phyloP scores from a whole-genome alignment of 1,140 invertebrate species.

The Drosophila ercepeae region DNA sequence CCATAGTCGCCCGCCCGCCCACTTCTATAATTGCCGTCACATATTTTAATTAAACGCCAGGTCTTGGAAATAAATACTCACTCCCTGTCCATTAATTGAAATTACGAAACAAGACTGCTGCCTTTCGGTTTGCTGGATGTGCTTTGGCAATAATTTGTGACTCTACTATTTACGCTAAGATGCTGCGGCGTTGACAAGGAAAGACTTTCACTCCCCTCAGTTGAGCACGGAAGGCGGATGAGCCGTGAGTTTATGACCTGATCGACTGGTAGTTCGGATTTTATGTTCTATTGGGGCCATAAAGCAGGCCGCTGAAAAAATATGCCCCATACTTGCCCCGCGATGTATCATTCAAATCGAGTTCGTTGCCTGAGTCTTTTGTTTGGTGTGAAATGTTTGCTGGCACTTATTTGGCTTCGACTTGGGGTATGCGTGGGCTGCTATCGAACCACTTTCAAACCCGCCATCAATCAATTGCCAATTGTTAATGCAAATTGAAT shows the following conservation, averaged over 20 bases:
- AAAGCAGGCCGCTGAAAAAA: conserved; percentile 40
- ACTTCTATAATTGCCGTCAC: conserved; percentile 69
- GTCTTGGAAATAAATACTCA: conserved; percentile 61
- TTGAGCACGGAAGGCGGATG: conserved; percentile 31
- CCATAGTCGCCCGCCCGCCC: conserved; percentile 26
- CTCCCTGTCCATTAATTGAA: conserved; percentile 61
- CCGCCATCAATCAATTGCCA: conserved; percentile 69
- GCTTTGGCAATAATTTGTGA: conserved; percentile 62
- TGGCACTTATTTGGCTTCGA: conserved; percentile 2
- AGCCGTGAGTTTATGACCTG: conserved; percentile 35
- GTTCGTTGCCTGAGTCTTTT: conserved; percentile 75
- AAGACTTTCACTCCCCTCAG: conserved; percentile 51
- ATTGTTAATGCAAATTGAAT: conserved; percentile 77
- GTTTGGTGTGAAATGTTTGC: conserved; percentile 47
- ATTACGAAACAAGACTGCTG: conserved; percentile 53
- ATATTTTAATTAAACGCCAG: conserved; percentile 75
- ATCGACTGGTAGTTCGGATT: conserved; percentile 31
- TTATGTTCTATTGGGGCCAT: conserved; percentile 73
- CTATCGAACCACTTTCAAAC: conserved; percentile 38
- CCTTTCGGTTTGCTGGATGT: conserved; percentile 9
- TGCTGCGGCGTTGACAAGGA: conserved; percentile 50
- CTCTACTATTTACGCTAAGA: conserved; percentile 54
- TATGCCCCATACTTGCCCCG: conserved; percentile 1
- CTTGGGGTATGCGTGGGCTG: conserved; percentile 27
- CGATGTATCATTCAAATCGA: conserved; percentile 7